Evolutionary conservation across 2,797 vertebrate genomes (phyloP), one percentile per base, ranked within the genome.

Genomic region (Sebastolobus alascanus): DNA sequence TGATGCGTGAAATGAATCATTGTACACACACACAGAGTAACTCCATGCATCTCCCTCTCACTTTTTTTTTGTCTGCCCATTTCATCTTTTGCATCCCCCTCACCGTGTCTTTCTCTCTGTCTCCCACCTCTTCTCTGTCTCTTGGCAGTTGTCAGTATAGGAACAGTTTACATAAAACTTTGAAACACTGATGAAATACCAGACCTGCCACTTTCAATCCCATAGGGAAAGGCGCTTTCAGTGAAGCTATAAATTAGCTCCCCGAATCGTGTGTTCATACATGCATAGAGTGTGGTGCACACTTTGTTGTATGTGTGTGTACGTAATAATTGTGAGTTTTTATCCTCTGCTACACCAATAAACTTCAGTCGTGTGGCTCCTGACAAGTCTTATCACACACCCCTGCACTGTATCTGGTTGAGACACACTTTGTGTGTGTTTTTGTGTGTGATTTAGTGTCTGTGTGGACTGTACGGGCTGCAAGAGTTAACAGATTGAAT

Each of bases 141-240:
- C 33, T 60, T 85, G 64, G 31, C 73, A 80, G 46, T 58, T 59
- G 54, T 79, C 55, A 63, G 46, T 29, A 25, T 25, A n/a, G 69
- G 59, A 82, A 74, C 61, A 16, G 61, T 83, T 77, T 50, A 75
- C 46, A 68, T 71, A 58, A 31, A 70, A 65, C 61, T 50, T 54
- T 72, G 35, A 87, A 79, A 74, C 29, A 63, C 68, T 35, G 69
- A 86, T 73, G 50, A 82, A 82, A 84, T 20, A 67, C 3, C 70
- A 78, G 10, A 59, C 56, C 43, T 85, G 77, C 65, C 65, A 71
- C n/a, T 70, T 59, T 76, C 55, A 13, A 54, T 38, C 59, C 82
- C 75, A 75, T 10, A 60, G 73, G 52, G 82, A 80, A n/a, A 38
- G 66, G 77, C 46, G 54, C 75, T 75, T 77, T 84, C 40, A 46